Base-by-base conservation (phyloP, 2,113 vertebrate species). In the Leptodactylus fuscus region DNA sequence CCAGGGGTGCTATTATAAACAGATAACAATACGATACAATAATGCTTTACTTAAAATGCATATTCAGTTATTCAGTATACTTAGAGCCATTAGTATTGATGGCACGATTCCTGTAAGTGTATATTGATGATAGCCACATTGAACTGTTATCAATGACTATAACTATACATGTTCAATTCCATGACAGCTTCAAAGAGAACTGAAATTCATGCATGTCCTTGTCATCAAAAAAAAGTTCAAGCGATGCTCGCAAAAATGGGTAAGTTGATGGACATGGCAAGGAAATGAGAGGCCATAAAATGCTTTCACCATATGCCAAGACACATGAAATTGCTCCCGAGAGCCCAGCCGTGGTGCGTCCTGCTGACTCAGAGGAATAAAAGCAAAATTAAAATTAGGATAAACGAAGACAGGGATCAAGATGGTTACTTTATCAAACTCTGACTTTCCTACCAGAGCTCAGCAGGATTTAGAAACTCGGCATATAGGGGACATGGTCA, bases 131-230 rank as follows among this genome's bases (percentile, higher is more conserved):
- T 62, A 5, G 58, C 58, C 24, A 27, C n/a, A 62, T 27, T 27
- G 1, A 12, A 65, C 60, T 65, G 27, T 16, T n/a, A n/a, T n/a
- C n/a, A n/a, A 15, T n/a, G 12, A 15, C 60, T 32, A 13, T 29
- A 32, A 16, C 27, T 65, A 32, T 65, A 58, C 10, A 27, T 32
- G 13, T 65, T 65, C 27, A 32, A 15, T 13, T 65, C 60, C 27
- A 65, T 65, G 27, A 32, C 60, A 65, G 32, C 60, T 65, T 65
- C 60, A 65, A 65, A 65, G 27, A 32, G 12, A 32, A 65, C 32
- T 32, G 10, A 65, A 65, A 65, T 65, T 65, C 60, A 65, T 15
- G 60, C 27, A 65, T 65, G 32, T 65, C 60, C 27, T 65, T 65
- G 60, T 65, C 60, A 65, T 65, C 60, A 65, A 58, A 58, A 58